Evolutionary conservation across 2,888 invertebrate species (phyloP), one percentile per base, ranked within the genome.

Genomic region (Marronus borbonicus): DNA sequence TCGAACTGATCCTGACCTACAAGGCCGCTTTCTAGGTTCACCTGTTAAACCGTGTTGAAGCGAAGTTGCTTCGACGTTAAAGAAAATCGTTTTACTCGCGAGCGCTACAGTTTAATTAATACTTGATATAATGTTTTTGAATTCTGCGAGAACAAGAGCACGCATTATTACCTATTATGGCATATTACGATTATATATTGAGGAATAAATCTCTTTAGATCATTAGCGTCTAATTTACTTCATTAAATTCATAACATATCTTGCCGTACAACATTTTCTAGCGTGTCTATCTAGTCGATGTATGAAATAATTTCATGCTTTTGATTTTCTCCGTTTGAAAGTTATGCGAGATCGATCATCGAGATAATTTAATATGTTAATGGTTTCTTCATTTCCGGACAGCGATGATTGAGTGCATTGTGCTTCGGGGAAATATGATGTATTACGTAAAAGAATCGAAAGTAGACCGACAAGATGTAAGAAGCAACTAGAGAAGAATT

Each of bases 11-110:
- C 77, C 77, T 77, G 77, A 77, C 77, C 77, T 77, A 77, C 77
- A 77, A 77, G 77, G 77, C 69, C 77, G 77, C 72, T 72, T 72
- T 72, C 72, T 72, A 72, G 72, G 72, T 72, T 72, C 72, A 72
- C 68, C 68, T 76, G 76, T 66, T 65, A 17, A 39, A 39, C 12
- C 28, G 50, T n/a, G 24, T 62, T 28, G 49, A 50, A 52, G 39
- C n/a, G 68, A 50, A 68, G 24, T 28, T n/a, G 14, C n/a, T 49
- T 68, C 36, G 7, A 44, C 20, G 68, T 50, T 50, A 28, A 20
- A 68, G 50, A 68, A 50, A 49, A 68, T 28, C 68, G 50, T 68
- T 50, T 68, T 68, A 50, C 14, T 39, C 5, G 24, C 68, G 24
- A 24, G 24, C 50, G 68, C 24, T 24, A 68, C n/a, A 24, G 24